phyloP scores from a whole-genome alignment of 2,797 vertebrate species.

The Gymnoscopelus microlampas region DNA sequence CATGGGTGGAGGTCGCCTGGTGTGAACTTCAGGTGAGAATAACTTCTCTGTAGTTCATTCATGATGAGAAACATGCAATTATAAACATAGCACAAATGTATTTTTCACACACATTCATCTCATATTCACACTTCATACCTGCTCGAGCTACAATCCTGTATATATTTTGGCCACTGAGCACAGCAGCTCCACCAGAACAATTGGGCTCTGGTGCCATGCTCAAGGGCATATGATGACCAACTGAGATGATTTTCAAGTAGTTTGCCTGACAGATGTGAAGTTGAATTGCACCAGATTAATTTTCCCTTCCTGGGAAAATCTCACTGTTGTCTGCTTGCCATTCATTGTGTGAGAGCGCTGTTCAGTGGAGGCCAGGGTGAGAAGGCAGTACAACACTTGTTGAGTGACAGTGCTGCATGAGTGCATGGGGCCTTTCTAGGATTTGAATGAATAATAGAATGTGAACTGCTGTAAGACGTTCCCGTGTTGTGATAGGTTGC shows the following conservation, averaged over 20 bases:
- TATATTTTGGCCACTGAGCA: no score
- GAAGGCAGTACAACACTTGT: slow-evolving; percentile 55
- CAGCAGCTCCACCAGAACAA: no score
- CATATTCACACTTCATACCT: no score
- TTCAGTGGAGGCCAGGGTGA: slow-evolving; percentile 48
- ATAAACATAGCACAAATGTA: no score
- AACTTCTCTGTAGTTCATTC: slow-evolving; percentile 10
- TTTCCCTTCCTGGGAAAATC: slow-evolving; percentile 48
- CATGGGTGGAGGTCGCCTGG: slow-evolving; percentile 97
- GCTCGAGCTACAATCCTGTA: no score
- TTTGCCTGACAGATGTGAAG: slow-evolving; percentile 23
- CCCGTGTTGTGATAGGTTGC: slow-evolving; percentile 23
- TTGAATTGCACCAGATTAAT: slow-evolving; percentile 46
- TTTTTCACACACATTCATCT: no score
- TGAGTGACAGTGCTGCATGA: slow-evolving; percentile 55
- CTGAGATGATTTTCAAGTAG: slow-evolving; percentile 22
- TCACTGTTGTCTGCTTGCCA: slow-evolving; percentile 62
- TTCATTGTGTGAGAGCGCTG: slow-evolving; percentile 56
- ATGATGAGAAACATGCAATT: background rate
- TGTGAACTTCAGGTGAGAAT: slow-evolving; percentile 93
- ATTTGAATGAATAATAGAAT: slow-evolving; percentile 59
- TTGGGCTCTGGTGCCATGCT: no score
- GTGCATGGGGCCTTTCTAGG: slow-evolving; percentile 43
- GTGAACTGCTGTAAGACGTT: slow-evolving; percentile 3
- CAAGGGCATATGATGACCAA: background rate